Conservation (phyloP, 2,113 vertebrate genomes). For the Ictalurus punctatus region DNA sequence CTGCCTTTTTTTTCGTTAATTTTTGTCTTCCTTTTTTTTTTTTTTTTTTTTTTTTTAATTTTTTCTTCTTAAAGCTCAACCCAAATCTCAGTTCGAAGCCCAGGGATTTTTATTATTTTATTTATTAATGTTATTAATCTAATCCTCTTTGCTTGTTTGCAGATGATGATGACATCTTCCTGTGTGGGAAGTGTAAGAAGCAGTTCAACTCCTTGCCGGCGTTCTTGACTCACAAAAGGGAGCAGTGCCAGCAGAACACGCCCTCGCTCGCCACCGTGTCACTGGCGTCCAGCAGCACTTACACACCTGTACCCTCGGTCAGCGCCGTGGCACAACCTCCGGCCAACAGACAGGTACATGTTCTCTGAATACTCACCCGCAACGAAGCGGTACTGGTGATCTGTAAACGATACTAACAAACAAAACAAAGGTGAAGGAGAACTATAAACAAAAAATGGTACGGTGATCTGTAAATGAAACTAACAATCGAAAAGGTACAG, state of each 20-base stretch:
- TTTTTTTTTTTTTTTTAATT: too few relatives aligned
- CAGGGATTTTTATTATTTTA: too few relatives aligned
- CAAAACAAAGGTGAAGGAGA: too few relatives aligned
- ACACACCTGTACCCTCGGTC: constrained; percentile 78
- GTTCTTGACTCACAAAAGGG: constrained; percentile 96
- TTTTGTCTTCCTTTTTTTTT: too few relatives aligned
- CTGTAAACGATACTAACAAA: background rate
- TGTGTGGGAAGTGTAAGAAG: constrained; percentile 99
- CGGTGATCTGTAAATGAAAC: background rate
- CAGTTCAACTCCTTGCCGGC: constrained; percentile 92
- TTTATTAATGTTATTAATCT: too few relatives aligned
- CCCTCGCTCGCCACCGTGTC: constrained; percentile 89
- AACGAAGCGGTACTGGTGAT: background rate
- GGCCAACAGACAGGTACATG: constrained; percentile 83
- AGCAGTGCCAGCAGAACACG: constrained; percentile 87
- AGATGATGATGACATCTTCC: constrained; percentile 89
- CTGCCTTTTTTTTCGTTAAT: too few relatives aligned
- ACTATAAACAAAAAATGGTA: background rate
- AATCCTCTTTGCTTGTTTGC: background rate
- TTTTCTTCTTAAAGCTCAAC: too few relatives aligned
- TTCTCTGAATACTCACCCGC: background rate
- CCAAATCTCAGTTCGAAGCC: too few relatives aligned
- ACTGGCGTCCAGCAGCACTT: constrained; percentile 84
- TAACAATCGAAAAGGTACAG: too few relatives aligned
- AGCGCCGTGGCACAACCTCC: constrained; percentile 78